Evolutionary conservation across 2,113 vertebrate species (phyloP).

Genomic region (Odontesthes bonariensis): DNA sequence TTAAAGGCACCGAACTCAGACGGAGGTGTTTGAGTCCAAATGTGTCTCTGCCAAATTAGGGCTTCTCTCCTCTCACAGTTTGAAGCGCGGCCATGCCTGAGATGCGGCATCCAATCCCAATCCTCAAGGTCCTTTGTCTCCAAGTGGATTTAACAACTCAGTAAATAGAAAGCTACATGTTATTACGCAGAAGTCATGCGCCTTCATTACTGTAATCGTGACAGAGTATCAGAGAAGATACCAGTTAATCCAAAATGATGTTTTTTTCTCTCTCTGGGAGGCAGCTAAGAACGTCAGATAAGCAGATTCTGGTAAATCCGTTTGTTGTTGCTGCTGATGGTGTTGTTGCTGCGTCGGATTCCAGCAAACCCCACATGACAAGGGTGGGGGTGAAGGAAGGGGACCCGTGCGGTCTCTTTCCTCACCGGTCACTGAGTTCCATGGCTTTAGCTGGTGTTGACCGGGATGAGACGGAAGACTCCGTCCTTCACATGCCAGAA

Average conservation of each 20-base stretch:
- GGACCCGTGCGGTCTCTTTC: not conserved
- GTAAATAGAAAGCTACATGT: conserved; percentile 32
- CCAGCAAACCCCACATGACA: conserved; percentile 59
- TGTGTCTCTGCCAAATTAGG: not conserved
- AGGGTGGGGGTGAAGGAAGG: not conserved
- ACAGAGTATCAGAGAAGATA: conserved; percentile 38
- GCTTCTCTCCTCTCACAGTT: not conserved
- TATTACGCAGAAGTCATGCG: conserved; percentile 36
- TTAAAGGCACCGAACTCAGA: no score
- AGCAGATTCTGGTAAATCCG: conserved; percentile 80
- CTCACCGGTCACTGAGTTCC: not conserved
- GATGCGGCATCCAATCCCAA: conserved; percentile 3
- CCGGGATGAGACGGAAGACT: no score
- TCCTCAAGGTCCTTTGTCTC: not conserved
- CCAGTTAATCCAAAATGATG: conserved; percentile 76
- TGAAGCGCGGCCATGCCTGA: not conserved
- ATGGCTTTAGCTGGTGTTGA: not conserved
- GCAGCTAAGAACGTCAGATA: conserved; percentile 69
- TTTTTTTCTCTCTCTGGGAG: conserved; percentile 51
- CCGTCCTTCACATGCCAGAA: no score
- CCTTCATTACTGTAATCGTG: conserved; percentile 53
- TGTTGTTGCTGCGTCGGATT: conserved; percentile 61
- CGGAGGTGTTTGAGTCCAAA: not conserved
- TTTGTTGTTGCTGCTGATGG: conserved; percentile 75
- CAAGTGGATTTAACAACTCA: conserved; percentile 15